Conservation (phyloP, 2,797 vertebrate species). For the Neosilurus hyrtlii region DNA sequence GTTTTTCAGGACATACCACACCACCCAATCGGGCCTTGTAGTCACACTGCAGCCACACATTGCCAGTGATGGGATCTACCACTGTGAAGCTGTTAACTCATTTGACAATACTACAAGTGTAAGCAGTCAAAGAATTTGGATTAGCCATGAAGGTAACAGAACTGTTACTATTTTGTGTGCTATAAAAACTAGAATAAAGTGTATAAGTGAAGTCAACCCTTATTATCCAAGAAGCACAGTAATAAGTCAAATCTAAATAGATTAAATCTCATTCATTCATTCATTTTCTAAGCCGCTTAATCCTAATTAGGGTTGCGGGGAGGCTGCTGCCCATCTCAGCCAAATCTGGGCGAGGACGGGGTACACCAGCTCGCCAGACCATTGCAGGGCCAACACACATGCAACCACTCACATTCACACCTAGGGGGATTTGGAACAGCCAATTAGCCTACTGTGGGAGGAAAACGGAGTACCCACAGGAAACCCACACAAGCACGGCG, state of each 20-base stretch:
- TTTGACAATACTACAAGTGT: constrained; percentile 62
- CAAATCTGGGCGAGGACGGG: too few species aligned
- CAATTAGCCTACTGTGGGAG: too few species aligned
- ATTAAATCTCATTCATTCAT: background rate
- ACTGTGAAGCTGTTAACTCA: constrained; percentile 65
- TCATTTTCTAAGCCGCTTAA: too few species aligned
- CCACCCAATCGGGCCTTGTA: constrained; percentile 47
- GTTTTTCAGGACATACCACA: constrained; percentile 54
- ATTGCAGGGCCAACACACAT: too few species aligned
- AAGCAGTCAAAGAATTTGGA: constrained; percentile 53
- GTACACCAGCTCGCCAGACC: too few species aligned
- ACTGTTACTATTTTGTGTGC: background rate
- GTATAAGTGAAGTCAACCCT: background rate
- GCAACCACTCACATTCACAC: too few species aligned
- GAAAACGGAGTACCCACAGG: too few species aligned
- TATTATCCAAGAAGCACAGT: background rate
- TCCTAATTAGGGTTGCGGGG: too few species aligned
- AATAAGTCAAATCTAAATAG: background rate
- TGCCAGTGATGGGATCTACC: constrained; percentile 61
- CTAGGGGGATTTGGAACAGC: too few species aligned
- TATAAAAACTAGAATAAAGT: background rate
- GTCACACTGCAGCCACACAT: constrained; percentile 53
- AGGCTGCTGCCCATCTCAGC: too few species aligned
- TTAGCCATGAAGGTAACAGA: constrained; percentile 65
- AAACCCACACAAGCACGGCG: too few species aligned